Conservation (phyloP, 2,113 vertebrate genomes). For the Cardinalis cardinalis region DNA sequence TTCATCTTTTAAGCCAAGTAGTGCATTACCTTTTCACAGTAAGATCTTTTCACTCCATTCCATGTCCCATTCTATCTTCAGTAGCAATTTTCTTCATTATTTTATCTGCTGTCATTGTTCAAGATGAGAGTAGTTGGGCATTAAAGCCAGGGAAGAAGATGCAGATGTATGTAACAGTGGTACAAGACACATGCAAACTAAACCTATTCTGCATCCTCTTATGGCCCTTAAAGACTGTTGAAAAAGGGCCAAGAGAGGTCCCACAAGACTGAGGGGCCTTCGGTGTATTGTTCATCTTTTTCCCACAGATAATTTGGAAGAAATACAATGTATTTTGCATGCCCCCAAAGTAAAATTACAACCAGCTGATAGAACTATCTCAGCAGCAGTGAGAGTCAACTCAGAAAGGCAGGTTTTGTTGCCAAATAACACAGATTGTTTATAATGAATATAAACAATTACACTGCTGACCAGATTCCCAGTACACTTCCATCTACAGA, state of each 20-base stretch:
- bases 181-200: neutral
- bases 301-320: constrained; percentile 61
- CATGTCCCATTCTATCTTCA: neutral
- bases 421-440: constrained; percentile 67
- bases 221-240: neutral
- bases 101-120: neutral
- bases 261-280: constrained; percentile 17
- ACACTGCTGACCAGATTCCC: constrained; percentile 63
- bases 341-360: constrained; percentile 63
- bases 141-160: neutral
- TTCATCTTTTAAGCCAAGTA: neutral
- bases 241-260: constrained; percentile 14
- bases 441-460: constrained; percentile 70
- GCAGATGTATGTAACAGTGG: neutral
- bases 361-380: constrained; percentile 62
- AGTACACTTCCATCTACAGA: constrained; percentile 47
- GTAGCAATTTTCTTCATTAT: neutral
- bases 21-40: neutral
- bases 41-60: neutral
- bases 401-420: constrained; percentile 52
- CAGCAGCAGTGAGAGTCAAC: constrained; percentile 35
- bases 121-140: neutral
- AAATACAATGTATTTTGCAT: constrained; percentile 56
- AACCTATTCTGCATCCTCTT: constrained; percentile 4
- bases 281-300: constrained; percentile 43